Conservation (phyloP, 1,140 invertebrate species). For the Hetaerina americana region DNA sequence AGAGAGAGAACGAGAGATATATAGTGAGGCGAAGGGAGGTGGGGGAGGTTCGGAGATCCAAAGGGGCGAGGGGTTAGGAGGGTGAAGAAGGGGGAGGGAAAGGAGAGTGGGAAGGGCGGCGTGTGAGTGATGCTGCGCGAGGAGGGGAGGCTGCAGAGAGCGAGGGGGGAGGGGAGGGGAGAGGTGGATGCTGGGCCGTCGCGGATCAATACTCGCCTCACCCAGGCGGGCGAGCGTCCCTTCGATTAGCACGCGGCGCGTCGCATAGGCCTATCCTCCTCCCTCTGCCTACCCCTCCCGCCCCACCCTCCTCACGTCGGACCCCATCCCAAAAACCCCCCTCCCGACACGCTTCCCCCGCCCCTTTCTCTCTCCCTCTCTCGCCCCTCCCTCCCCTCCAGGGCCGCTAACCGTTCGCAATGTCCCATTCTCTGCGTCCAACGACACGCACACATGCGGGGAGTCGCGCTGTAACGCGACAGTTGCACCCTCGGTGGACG, state of each 20-base stretch:
- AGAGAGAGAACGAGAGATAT: neutral
- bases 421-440: too few species aligned
- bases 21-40: too few species aligned
- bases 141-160: neutral
- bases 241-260: neutral
- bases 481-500: too few species aligned
- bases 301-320: neutral
- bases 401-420: too few species aligned
- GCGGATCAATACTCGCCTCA: neutral
- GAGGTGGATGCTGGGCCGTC: neutral
- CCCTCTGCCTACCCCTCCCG: neutral
- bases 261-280: neutral
- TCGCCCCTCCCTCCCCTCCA: too few species aligned
- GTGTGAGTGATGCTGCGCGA: too few species aligned
- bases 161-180: neutral
- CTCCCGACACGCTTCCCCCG: neutral
- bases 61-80: neutral
- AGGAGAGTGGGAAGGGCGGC: neutral
- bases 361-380: neutral
- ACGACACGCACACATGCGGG: too few species aligned
- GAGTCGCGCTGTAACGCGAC: too few species aligned
- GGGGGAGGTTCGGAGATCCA: neutral
- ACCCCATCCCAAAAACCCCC: neutral
- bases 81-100: neutral
- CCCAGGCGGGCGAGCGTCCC: neutral